These are phyloP conservation scores for Trichacis sp. DNA, from an alignment of 2,888 invertebrate genomes.

Conservation along the genomic window DNA sequence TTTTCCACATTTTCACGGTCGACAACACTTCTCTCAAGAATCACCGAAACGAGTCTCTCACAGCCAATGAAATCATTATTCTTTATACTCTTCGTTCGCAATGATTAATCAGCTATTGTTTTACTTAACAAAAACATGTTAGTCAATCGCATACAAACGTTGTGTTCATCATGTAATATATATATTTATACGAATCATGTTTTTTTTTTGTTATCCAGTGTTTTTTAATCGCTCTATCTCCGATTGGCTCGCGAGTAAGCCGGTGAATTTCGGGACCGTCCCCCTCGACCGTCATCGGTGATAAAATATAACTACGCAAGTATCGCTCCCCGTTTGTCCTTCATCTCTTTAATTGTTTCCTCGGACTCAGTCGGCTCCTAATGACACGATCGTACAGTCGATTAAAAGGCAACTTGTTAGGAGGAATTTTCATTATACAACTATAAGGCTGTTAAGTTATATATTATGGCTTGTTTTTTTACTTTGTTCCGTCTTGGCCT, in stretches of 20 bases:
- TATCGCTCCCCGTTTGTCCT: slow-evolving; percentile 22
- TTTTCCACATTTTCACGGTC: slow-evolving; percentile 6
- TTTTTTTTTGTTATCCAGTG: slow-evolving; percentile 2
- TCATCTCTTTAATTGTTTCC: slow-evolving; percentile 20
- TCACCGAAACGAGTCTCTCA: slow-evolving; percentile 41
- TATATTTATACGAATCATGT: slow-evolving; percentile 17
- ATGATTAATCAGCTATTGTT: slow-evolving; percentile 40
- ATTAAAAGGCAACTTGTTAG: slow-evolving; percentile 67
- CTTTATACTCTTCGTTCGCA: slow-evolving; percentile 27
- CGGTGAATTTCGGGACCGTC: slow-evolving; percentile 37
- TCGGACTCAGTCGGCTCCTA: slow-evolving; percentile 46
- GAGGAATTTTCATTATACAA: slow-evolving; percentile 65
- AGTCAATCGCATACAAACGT: slow-evolving; percentile 44
- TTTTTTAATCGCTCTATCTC: slow-evolving; percentile 23
- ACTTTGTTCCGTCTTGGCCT: slow-evolving; percentile 10
- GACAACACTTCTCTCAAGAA: slow-evolving; percentile 30
- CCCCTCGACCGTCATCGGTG: slow-evolving; percentile 28
- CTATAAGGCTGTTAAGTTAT: slow-evolving; percentile 65
- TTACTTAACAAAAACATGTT: slow-evolving; percentile 42
- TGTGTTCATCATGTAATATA: slow-evolving; percentile 14
- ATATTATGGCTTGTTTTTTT: slow-evolving; percentile 36
- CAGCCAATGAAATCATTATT: slow-evolving; percentile 43
- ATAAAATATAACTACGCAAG: slow-evolving; percentile 36
- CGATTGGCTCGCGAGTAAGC: slow-evolving; percentile 17
- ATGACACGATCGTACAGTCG: slow-evolving; percentile 53